Evolutionary conservation across 2,888 invertebrate genomes (phyloP), one percentile per base, ranked within the genome.

Genomic region (Nephrotoma guestfalica): DNA sequence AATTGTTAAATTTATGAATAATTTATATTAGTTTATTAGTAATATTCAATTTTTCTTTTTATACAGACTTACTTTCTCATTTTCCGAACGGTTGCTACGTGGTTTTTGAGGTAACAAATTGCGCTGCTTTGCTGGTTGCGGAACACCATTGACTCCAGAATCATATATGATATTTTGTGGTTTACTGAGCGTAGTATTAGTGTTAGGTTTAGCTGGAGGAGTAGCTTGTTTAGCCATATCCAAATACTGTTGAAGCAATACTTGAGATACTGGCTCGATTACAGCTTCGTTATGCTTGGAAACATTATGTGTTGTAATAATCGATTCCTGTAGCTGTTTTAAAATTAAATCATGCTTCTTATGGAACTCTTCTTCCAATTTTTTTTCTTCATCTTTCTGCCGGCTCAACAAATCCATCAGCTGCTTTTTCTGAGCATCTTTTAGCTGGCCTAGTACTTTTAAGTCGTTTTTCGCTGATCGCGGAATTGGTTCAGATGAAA

Each of bases 291-390:
- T 71, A 30, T 95, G 95, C 86, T 93, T 93, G 88, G 95, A 94
- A 88, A 95, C 95, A 83, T 93, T 92, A 88, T 94, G 93, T 89
- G 95, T 95, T 87, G 94, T 93, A 47, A 93, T 93, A 3, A 95
- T 92, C 86, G 95, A 90, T 86, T 92, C 93, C 0, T 93, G 91
- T 93, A 95, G 94, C 89, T 95, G 94, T 57, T 92, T 91, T 6
- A 71, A 4, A 30, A 71, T 71, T 18, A 71, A 71, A 13, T 71
- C 71, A 4, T 71, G 71, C 9, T 71, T 71, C 71, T 71, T 71
- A 71, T 30, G 71, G 11, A 71, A 71, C 4, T 71, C 30, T 30
- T 71, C 71, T 30, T 71, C 71, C 9, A 71, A 30, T 71, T 71
- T 71, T 11, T 71, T 71, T 71, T 71, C 71, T 9, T 71, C 71